Evolutionary conservation across 1,140 invertebrate genomes (phyloP), one percentile per base, ranked within the genome.

Genomic region (Metaphire vulgaris): DNA sequence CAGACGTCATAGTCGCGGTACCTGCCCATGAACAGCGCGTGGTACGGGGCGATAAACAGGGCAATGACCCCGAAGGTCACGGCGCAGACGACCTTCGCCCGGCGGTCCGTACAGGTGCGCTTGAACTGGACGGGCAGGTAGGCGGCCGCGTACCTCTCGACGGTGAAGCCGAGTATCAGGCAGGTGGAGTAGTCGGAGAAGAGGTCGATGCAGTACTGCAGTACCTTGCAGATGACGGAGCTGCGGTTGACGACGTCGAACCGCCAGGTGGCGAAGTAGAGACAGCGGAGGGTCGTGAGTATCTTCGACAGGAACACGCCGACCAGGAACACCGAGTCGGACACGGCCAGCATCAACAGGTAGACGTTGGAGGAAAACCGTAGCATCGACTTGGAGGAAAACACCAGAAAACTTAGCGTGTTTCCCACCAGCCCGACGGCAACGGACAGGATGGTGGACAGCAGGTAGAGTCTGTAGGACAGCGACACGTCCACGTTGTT

Each of bases 81-180:
- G 14, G 30, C 26, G 69, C 75, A 72, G 31, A 64, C 65, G 68
- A 76, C 2, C n/a, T 69, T 6, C 0, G 75, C 75, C 34, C 68
- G 68, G 2, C 75, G 68, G 15, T 72, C 68, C 21, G 75, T 76
- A 29, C 69, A 76, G 31, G 41, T 30, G n/a, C 70, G 29, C 34
- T 76, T 76, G 75, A 76, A 76, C 0, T 29, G 16, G 31, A 76
- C 41, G 28, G 75, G 75, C 1, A 26, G 30, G 30, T 76, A 76
- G 68, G 34, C 33, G 2, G 75, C 75, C 16, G 70, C 56, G 75
- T 41, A 76, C 33, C 75, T 2, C 75, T 76, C 75, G 68, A 76
- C 41, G 68, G 75, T 76, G 69, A 76, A 76, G 29, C 67, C 75
- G 29, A 76, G 69, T 31, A 76, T 72, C 12, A 76, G 68, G 32